Evolutionary conservation across 1,140 invertebrate species (phyloP), one percentile per base, ranked within the genome.

Genomic region (Drosophila lini): DNA sequence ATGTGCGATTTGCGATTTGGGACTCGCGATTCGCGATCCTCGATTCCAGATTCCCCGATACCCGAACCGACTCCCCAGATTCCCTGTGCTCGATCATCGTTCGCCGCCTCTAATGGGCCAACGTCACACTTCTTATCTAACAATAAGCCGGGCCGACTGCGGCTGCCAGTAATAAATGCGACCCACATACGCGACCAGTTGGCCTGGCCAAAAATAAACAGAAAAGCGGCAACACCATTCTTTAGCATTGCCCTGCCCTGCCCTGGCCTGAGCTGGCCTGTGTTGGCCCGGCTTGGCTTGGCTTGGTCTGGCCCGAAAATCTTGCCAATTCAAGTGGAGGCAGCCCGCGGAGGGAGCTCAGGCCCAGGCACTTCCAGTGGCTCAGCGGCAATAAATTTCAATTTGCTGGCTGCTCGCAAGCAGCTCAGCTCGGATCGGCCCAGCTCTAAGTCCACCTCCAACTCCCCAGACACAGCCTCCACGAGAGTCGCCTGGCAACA

Each of bases 171-270:
- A 85, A 83, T 82, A 77, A 88, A 80, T 74, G 84, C 83, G 83
- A 88, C 83, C 83, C 83, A 86, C 83, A 86, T 86, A 86, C 80
- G 83, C 83, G 73, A 83, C 80, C 82, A 86, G 83, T 88, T 88
- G 73, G 64, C 67, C 44, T 78, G 81, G 65, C 81, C 78, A 84
- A 84, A 84, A 74, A 74, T 58, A 70, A 71, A 71, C 65, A 71
- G 15, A 56, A 69, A 70, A 67, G 62, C 52, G 13, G 50, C 68
- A 70, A 44, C 68, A 71, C 52, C 68, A 71, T 71, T 71, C 60
- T 82, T 81, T 88, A 80, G 77, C 67, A 63, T 69, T 53, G 63
- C 50, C 60, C 42, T 61, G 74, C 56, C 74, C 41, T 70, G 65
- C 42, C 68, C 52, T n/a, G 34, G 50, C 65, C 65, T 71, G 68